phyloP scores from a whole-genome alignment of 2,888 invertebrate genomes.

The Drosophila limbata region DNA sequence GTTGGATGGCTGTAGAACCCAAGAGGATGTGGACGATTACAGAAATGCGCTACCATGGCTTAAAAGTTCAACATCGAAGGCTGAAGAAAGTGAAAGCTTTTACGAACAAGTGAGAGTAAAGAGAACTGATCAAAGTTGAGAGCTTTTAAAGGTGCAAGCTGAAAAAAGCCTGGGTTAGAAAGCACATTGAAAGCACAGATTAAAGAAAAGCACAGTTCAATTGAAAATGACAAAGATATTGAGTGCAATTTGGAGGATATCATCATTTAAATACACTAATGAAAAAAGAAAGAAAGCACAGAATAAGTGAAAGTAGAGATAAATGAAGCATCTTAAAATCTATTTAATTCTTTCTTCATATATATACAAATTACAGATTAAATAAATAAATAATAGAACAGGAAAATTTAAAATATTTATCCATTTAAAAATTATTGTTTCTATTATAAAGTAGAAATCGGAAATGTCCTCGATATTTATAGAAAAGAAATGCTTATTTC shows the following conservation, averaged over 20 bases:
- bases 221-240: background rate
- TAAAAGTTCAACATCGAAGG: constrained; percentile 13
- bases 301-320: background rate
- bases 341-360: no score
- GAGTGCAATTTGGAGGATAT: background rate
- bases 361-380: no score
- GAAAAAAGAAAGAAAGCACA: no score
- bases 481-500: no score
- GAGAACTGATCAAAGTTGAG: constrained; percentile 20
- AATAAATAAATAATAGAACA: no score
- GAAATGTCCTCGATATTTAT: no score
- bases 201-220: background rate
- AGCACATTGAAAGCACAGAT: background rate
- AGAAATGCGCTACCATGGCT: constrained; percentile 49
- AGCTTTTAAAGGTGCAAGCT: background rate
- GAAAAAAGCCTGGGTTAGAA: background rate
- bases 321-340: background rate
- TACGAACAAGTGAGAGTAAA: constrained; percentile 36
- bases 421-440: no score
- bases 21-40: constrained; percentile 47
- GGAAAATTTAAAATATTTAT: no score
- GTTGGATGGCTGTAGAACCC: constrained; percentile 9
- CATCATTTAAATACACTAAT: background rate
- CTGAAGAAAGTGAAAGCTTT: constrained; percentile 41
- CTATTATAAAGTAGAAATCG: no score